These are phyloP conservation scores for Coregonus clupeaformis DNA, from an alignment of 2,113 vertebrate genomes.

Conservation along the genomic window DNA sequence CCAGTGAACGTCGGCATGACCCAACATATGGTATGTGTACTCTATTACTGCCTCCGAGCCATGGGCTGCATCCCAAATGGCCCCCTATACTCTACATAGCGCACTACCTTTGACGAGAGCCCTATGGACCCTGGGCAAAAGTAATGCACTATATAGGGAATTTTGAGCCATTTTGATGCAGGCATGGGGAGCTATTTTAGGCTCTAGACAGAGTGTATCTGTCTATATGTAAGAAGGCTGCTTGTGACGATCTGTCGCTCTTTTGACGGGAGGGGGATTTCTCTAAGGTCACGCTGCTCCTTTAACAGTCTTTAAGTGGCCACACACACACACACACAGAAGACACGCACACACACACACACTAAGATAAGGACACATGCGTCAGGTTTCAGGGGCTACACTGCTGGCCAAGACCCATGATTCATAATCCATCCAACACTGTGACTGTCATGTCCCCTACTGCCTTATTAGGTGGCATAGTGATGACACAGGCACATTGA, in stretches of 20 bases:
- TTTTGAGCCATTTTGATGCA: no score
- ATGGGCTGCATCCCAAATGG: not conserved
- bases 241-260: slow-evolving; percentile 27
- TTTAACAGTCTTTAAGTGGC: slow-evolving; percentile 49
- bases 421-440: slow-evolving; percentile 24
- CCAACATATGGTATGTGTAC: not conserved
- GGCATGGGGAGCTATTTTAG: not conserved
- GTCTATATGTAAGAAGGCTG: slow-evolving; percentile 17
- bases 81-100: no score
- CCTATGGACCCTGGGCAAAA: no score
- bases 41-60: slow-evolving; percentile 18
- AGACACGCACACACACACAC: slow-evolving; percentile 13
- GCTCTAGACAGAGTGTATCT: not conserved
- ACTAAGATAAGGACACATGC: slow-evolving; percentile 23
- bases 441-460: slow-evolving; percentile 21
- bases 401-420: slow-evolving; percentile 22
- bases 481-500: slow-evolving; percentile 26
- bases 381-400: slow-evolving; percentile 52
- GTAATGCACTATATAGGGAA: no score
- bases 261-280: slow-evolving; percentile 4
- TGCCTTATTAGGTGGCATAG: slow-evolving; percentile 8
- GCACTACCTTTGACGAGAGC: no score
- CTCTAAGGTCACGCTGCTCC: slow-evolving; percentile 50
- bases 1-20: slow-evolving; percentile 33
- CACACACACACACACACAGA: slow-evolving; percentile 12